Evolutionary conservation across 2,797 vertebrate species (phyloP), one percentile per base, ranked within the genome.

Genomic region (Champsocephalus gunnari): DNA sequence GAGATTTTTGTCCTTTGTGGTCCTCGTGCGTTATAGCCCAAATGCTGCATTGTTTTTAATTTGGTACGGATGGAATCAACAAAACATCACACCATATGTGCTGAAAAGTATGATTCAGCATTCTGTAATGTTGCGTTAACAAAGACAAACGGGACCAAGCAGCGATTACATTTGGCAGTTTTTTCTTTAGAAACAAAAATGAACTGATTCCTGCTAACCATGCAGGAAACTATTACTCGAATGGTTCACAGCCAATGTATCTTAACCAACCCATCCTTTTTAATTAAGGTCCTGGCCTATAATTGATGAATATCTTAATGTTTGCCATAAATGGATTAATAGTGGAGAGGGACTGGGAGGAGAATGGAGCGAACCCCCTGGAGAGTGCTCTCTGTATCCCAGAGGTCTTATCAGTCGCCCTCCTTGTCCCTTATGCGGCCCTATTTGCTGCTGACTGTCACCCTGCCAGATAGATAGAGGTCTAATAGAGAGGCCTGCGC

Each of bases 321-420:
- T 79, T 69, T 44, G 59, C 71, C 51, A 50, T 81, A 66, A 88
- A 85, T 58, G 54, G 61, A 76, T 75, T 82, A 71, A 85, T 77
- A 77, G 49, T 51, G 45, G 44, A 47, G 62, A 19, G 32, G 61
- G 65, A 65, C 72, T 82, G 64, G 53, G 71, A 77, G 62, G 68
- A 77, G 72, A 87, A 81, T 60, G 51, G 73, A 77, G 59, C 24
- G 2, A 62, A 14, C 64, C 60, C 70, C 76, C 64, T n/a, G 53
- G 73, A 81, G 83, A 82, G 51, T 44, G 38, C 66, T 74, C 69
- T 62, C 51, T 49, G 34, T 19, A 45, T 86, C 88, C 76, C 87
- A 82, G 81, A 88, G 90, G 91, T 88, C 89, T 84, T 85, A 87
- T 91, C 87, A 82, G 84, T 83, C 86, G 87, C 81, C 87, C 90